Evolutionary conservation across 2,888 invertebrate species (phyloP).

Genomic region (Rhagophthalmus giganteus): DNA sequence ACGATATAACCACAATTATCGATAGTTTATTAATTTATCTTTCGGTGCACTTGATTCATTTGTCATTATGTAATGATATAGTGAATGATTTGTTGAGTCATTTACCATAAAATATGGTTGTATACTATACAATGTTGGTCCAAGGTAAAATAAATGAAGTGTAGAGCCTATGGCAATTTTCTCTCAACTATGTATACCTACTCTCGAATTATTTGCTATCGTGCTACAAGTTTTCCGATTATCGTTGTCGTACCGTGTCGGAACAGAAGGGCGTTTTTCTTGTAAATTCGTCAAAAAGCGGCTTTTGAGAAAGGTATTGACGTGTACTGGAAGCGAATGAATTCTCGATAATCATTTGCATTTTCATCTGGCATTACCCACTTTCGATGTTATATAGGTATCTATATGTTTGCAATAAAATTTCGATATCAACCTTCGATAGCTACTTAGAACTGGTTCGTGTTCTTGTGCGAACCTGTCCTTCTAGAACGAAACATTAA

Average conservation of each 20-base stretch:
- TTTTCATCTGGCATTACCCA: conserved; percentile 14
- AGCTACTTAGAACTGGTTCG: conserved; percentile 21
- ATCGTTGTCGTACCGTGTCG: conserved; percentile 3
- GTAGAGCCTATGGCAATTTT: conserved; percentile 40
- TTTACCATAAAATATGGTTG: conserved; percentile 37
- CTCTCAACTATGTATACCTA: conserved; percentile 20
- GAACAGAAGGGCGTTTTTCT: conserved; percentile 10
- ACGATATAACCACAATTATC: too few species aligned
- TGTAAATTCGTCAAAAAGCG: neutral
- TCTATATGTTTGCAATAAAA: too few species aligned
- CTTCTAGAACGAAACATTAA: conserved; percentile 10
- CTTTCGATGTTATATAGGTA: conserved; percentile 15
- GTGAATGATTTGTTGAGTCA: conserved; percentile 36
- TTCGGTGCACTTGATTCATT: conserved; percentile 15
- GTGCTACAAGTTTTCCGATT: conserved; percentile 8
- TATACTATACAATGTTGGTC: conserved; percentile 40
- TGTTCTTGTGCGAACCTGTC: conserved; percentile 6
- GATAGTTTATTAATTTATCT: conserved; percentile 9
- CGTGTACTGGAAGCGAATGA: too few species aligned
- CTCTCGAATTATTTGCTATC: conserved; percentile 5
- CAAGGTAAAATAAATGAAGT: conserved; percentile 44
- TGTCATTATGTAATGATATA: conserved; percentile 24
- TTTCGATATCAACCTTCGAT: too few species aligned
- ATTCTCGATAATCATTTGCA: too few species aligned
- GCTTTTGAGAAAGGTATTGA: conserved; percentile 7